Evolutionary conservation across 2,797 vertebrate species (phyloP).

Genomic region (Borostomias antarcticus): DNA sequence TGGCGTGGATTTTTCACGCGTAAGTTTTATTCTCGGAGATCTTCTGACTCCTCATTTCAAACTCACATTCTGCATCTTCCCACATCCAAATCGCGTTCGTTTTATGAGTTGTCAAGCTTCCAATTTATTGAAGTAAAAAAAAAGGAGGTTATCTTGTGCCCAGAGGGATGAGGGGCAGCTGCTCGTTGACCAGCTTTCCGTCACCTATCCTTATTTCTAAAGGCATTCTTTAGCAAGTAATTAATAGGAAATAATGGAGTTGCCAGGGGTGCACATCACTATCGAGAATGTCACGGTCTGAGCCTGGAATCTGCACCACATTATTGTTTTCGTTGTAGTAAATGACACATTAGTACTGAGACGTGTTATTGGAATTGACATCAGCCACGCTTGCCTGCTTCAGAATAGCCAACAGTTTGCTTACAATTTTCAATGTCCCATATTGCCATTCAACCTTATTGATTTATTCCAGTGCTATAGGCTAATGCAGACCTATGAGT

Average conservation of each 20-base stretch:
- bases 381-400: constrained; percentile 43
- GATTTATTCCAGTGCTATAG: too few species aligned
- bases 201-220: constrained; percentile 70
- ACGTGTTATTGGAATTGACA: constrained; percentile 49
- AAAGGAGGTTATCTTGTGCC: constrained; percentile 76
- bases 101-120: constrained; percentile 72
- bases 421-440: not conserved
- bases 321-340: constrained; percentile 60
- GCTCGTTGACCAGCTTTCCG: constrained; percentile 73
- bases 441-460: not conserved
- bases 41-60: constrained; percentile 70
- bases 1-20: constrained; percentile 29
- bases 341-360: constrained; percentile 56
- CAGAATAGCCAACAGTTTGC: constrained; percentile 11
- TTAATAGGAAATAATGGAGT: constrained; percentile 75
- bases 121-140: constrained; percentile 73
- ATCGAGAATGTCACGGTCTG: constrained; percentile 51
- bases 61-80: constrained; percentile 73
- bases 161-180: constrained; percentile 77
- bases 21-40: constrained; percentile 47
- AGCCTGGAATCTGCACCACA: constrained; percentile 49
- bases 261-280: constrained; percentile 63
- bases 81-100: constrained; percentile 71
- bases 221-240: constrained; percentile 68
- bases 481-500: not conserved